Evolutionary conservation across 2,888 invertebrate genomes (phyloP), one percentile per base, ranked within the genome.

Genomic region (Trichopria drosophilae): DNA sequence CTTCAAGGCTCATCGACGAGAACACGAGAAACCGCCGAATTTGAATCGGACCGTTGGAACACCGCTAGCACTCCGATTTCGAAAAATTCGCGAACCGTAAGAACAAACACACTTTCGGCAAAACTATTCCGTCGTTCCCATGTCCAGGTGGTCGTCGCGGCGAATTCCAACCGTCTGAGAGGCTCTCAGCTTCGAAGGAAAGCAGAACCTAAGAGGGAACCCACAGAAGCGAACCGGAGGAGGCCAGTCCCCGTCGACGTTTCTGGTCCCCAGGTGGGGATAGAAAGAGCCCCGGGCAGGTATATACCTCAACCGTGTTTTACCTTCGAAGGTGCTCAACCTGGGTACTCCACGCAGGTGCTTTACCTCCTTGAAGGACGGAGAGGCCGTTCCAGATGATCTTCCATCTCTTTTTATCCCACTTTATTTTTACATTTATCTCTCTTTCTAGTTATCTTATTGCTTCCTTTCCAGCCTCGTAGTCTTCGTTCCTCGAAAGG

Each of bases 1-100:
- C 36, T 20, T 32, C 40, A 47, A 28, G 29, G 42, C 51, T 35
- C 47, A 28, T 40, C 19, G 40, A 45, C 28, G 51, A 51, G 16
- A 24, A 23, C 42, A n/a, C n/a, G n/a, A n/a, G 15, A 46, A 43
- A 50, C 28, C 19, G 40, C 18, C 13, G 37, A 37, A 37, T n/a
- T 37, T 12, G 9, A 10, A 10, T 12, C 35, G 23, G 12, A 6
- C 5, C 7, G n/a, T 16, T 10, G 18, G 6, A 36, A 13, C 23
- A 19, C 6, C 6, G 20, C 6, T 7, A 7, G 23, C 23, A 23
- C 37, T 20, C 6, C 5, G 15, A 35, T 10, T 6, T 4, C 13
- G 35, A n/a, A 18, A 15, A 18, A 10, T 18, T 15, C 13, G 35
- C 35, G 35, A 36, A n/a, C 26, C 10, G 15, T 20, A 10, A 18